Conservation (phyloP, 2,888 invertebrate species). For the Tetrapedia diversipes region DNA sequence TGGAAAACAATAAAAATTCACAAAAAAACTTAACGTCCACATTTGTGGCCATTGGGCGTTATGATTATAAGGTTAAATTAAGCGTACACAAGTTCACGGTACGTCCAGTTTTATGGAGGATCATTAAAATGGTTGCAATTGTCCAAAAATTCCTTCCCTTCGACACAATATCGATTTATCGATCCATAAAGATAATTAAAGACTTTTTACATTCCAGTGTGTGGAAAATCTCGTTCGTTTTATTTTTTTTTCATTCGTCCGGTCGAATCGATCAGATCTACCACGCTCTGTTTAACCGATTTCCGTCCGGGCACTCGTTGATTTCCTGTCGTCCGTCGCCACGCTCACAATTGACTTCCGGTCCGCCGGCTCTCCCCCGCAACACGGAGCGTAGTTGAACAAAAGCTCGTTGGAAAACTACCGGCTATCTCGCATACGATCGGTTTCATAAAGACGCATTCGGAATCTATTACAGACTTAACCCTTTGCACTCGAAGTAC, state of each 20-base stretch:
- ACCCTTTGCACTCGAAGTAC: no score
- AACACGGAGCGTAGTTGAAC: conserved; percentile 29
- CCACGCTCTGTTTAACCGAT: conserved; percentile 76
- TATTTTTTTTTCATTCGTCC: conserved; percentile 14
- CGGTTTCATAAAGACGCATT: no score
- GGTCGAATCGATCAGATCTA: conserved; percentile 46
- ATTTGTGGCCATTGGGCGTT: no score
- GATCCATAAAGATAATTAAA: conserved; percentile 35
- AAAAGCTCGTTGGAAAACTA: conserved; percentile 45
- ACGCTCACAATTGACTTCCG: conserved; percentile 72
- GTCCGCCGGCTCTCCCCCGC: conserved; percentile 41
- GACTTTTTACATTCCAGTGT: conserved; percentile 9
- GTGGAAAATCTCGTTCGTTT: conserved; percentile 24
- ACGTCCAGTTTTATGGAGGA: conserved; percentile 37
- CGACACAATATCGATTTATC: neutral
- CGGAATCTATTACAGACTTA: no score
- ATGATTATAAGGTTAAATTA: no score
- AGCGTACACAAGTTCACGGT: no score
- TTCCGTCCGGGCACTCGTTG: conserved; percentile 72
- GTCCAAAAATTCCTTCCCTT: no score
- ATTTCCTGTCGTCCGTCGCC: conserved; percentile 74
- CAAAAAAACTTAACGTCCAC: no score
- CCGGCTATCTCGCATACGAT: neutral
- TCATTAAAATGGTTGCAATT: conserved; percentile 17
- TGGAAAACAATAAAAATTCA: no score